A percentile compares a stretch with the other conserved stretches of the same genome.
Evolutionary conservation across 2,888 invertebrate genomes (phyloP).

Genomic region (Athalia rosae): DNA sequence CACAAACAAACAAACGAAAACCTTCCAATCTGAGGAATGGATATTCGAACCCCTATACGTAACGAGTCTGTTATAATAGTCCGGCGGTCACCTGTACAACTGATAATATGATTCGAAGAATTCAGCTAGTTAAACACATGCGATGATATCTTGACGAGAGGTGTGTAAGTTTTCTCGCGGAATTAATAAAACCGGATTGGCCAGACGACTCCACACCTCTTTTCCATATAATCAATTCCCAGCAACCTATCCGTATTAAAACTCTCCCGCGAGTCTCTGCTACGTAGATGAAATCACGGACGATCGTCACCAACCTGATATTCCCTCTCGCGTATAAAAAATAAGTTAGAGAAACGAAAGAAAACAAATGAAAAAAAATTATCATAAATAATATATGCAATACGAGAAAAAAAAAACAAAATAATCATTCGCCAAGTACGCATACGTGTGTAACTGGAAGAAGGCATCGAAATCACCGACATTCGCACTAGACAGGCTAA

Average conservation of each 20-base stretch:
- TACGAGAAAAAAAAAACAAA: not conserved
- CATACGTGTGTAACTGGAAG: constrained; percentile 33
- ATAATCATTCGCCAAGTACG: not conserved
- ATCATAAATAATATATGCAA: not conserved
- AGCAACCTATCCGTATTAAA: constrained; percentile 2
- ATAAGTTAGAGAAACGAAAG: not conserved
- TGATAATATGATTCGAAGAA: constrained; percentile 10
- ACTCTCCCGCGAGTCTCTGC: constrained; percentile 11
- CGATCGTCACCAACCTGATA: not conserved
- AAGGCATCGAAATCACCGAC: no score
- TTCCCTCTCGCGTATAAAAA: not conserved
- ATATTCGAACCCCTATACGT: not conserved
- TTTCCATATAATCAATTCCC: constrained; percentile 40
- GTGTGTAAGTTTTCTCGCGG: constrained; percentile 32
- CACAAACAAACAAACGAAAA: not conserved
- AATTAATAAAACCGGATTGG: constrained; percentile 45
- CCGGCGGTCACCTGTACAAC: not conserved
- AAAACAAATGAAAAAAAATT: not conserved
- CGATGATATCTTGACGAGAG: not conserved
- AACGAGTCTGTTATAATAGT: no score
- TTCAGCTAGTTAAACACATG: constrained; percentile 32
- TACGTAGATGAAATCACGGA: not conserved
- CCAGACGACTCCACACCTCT: constrained; percentile 35
- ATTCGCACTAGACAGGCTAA: no score
- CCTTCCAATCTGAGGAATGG: not conserved